Base-by-base conservation (phyloP, 2,113 vertebrate species). In the Uria aalge region DNA sequence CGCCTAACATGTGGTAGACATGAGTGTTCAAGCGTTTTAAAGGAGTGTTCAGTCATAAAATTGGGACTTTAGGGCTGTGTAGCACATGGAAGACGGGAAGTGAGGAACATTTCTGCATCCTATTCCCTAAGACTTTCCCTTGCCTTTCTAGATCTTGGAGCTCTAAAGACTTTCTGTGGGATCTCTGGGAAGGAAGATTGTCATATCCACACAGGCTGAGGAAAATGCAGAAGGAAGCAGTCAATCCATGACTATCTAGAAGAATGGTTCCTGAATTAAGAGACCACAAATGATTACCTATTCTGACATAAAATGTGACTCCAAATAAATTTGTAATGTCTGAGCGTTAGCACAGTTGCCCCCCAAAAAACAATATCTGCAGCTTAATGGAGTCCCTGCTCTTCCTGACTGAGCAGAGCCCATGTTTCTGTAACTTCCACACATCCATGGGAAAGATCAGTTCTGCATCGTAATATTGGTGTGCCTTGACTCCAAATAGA, bases 191-290 rank as follows among this genome's bases (percentile, higher is more conserved):
- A 38, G 38, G 38, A 38, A 73, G 13, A 43, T 48, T 80, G 7
- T 47, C 1, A 2, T 41, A 83, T 19, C 29, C 45, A 80, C 11
- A 40, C 0, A 6, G 20, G 26, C 12, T 3, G 2, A 11, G 30
- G 43, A 94, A 83, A 41, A 23, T 16, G 41, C 2, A n/a, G 23
- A 73, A 57, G 34, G 43, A 27, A 79, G 4, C 0, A 4, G 3
- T 71, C 36, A 68, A 21, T 50, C 17, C 20, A 8, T 56, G 32
- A 38, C 12, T 14, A 40, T 43, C 7, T 32, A 84, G 36, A 85
- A 64, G 12, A 84, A 66, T n/a, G 11, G 17, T 26, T 72, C 8
- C 8, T 30, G 6, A 56, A 69, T 76, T 41, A 47, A 84, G 32
- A 52, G 19, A 69, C 27, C 5, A 71, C 14, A 84, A 52, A 50